phyloP scores from a whole-genome alignment of 2,888 invertebrate species.

The Caenorhabditis wallacei region DNA sequence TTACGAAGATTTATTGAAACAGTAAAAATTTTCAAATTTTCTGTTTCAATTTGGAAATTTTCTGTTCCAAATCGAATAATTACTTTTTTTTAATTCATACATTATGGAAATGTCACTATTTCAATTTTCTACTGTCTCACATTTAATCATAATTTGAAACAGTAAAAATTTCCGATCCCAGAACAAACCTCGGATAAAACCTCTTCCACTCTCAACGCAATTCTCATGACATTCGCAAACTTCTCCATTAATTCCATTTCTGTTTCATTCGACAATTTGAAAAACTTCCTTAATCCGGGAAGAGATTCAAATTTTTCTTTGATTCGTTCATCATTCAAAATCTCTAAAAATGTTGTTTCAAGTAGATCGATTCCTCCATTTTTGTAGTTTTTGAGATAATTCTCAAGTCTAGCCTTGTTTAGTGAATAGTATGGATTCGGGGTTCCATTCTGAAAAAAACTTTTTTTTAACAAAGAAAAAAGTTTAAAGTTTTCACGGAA shows the following conservation, averaged over 20 bases:
- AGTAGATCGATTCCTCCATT: background rate
- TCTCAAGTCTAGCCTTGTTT: background rate
- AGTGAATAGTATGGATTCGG: background rate
- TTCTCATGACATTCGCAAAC: conserved; percentile 3
- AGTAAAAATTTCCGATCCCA: background rate
- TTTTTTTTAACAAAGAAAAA: background rate
- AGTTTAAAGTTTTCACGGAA: background rate
- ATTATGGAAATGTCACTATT: too few relatives aligned
- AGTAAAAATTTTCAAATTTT: too few relatives aligned
- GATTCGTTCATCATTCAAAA: background rate
- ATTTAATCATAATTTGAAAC: background rate
- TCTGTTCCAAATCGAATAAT: too few relatives aligned
- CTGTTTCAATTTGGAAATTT: too few relatives aligned
- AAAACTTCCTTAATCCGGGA: conserved; percentile 9
- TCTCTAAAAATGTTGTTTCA: background rate
- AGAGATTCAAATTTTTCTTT: background rate
- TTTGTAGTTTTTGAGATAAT: conserved; percentile 4
- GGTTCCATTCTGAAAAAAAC: conserved; percentile 9
- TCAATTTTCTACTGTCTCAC: background rate
- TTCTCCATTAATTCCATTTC: conserved; percentile 6
- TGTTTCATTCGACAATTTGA: background rate
- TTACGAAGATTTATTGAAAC: too few relatives aligned
- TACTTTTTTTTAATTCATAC: too few relatives aligned
- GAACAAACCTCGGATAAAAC: conserved; percentile 34
- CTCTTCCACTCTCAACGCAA: conserved; percentile 1